phyloP scores from a whole-genome alignment of 2,797 vertebrate species.

The Acanthiza pusilla region DNA sequence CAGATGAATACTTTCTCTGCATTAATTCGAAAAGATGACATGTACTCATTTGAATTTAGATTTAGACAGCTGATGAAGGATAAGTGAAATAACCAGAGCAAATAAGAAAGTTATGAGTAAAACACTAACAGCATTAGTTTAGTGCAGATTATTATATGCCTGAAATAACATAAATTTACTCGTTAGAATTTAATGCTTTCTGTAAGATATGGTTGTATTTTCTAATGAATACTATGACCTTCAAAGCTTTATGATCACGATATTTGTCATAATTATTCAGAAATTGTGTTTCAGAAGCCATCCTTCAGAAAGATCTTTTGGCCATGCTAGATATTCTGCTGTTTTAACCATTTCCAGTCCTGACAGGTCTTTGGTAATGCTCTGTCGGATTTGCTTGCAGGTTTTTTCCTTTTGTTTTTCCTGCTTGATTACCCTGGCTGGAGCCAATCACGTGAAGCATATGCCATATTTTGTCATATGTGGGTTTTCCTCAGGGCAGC shows the following conservation, averaged over 20 bases:
- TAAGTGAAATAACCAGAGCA: background rate
- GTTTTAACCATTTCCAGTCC: background rate
- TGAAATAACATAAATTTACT: background rate
- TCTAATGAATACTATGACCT: background rate
- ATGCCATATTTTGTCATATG: background rate
- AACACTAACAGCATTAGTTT: background rate
- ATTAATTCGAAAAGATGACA: background rate
- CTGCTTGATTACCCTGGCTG: background rate
- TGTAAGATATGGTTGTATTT: background rate
- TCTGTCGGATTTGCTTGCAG: background rate
- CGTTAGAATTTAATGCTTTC: background rate
- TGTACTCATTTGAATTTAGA: background rate
- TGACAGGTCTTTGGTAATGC: background rate
- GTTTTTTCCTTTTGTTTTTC: background rate
- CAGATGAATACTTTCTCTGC: background rate
- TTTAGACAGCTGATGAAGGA: background rate
- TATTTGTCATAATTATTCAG: background rate
- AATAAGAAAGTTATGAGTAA: background rate
- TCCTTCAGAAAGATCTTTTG: background rate
- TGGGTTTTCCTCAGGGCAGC: background rate
- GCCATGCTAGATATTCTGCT: background rate
- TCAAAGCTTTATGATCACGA: background rate
- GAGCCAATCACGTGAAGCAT: background rate
- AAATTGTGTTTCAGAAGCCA: background rate
- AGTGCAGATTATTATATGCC: background rate